These are phyloP conservation scores for Galerucella calmariensis DNA, from an alignment of 2,888 invertebrate species.

Conservation along the genomic window DNA sequence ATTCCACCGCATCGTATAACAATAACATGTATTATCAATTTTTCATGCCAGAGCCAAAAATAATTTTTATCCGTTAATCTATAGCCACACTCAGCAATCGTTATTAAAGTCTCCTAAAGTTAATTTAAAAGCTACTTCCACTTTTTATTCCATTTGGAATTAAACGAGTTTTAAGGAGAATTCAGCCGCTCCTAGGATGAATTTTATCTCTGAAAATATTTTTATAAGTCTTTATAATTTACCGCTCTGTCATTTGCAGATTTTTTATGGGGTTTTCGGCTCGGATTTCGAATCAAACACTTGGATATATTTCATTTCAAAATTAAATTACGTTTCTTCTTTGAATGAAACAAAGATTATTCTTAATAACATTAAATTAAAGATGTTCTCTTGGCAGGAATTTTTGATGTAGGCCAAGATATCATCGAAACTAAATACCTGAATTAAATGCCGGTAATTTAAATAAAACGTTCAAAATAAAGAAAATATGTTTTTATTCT, in stretches of 20 bases:
- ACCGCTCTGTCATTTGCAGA: conserved; percentile 27
- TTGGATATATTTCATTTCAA: conserved; percentile 19
- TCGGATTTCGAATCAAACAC: conserved; percentile 24
- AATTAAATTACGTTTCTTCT: conserved; percentile 14
- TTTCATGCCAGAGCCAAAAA: neutral
- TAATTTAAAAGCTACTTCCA: conserved; percentile 20
- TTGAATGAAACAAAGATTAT: conserved; percentile 2
- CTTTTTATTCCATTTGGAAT: conserved; percentile 23
- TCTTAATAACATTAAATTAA: neutral
- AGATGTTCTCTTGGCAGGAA: too few species aligned
- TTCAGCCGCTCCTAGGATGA: conserved; percentile 17
- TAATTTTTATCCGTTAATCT: conserved; percentile 2
- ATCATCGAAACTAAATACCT: too few species aligned
- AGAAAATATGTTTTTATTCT: too few species aligned
- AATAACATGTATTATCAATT: neutral
- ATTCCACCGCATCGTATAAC: too few species aligned
- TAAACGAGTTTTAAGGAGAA: conserved; percentile 20
- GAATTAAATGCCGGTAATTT: too few species aligned
- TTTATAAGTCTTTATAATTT: conserved; percentile 26
- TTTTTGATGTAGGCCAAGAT: too few species aligned
- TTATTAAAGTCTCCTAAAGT: conserved; percentile 9
- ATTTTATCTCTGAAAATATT: conserved; percentile 26
- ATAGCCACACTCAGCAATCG: conserved; percentile 2
- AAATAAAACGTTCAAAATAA: too few species aligned
- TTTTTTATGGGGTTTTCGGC: conserved; percentile 19